These are phyloP conservation scores for Corythoichthys haematopterus DNA, from an alignment of 2,113 vertebrate species.

Conservation along the genomic window DNA sequence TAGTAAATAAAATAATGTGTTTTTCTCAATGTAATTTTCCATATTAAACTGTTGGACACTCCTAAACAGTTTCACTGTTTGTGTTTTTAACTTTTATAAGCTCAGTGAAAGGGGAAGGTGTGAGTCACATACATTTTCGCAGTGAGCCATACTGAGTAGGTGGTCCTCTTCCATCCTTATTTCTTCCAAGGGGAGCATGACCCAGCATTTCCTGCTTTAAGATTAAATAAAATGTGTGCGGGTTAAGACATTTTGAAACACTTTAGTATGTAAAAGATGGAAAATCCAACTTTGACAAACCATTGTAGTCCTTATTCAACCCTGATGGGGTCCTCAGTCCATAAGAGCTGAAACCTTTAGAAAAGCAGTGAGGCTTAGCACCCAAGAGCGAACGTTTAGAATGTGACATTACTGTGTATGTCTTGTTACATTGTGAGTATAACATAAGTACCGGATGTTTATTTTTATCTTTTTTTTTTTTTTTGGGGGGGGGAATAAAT, in stretches of 20 bases:
- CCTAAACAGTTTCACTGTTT: neutral
- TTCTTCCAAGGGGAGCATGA: neutral
- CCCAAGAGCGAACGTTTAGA: neutral
- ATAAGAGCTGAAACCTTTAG: slow-evolving; percentile 24
- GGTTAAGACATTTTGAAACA: neutral
- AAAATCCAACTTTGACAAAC: neutral
- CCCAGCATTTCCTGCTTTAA: neutral
- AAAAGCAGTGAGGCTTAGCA: slow-evolving; percentile 37
- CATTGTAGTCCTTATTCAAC: slow-evolving; percentile 23
- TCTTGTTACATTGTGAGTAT: neutral
- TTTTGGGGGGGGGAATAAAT: too few species aligned
- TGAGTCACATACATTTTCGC: neutral
- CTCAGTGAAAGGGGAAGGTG: neutral
- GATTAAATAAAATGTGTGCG: neutral
- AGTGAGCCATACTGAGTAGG: neutral
- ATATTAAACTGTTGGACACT: slow-evolving; percentile 70
- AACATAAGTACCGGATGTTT: neutral
- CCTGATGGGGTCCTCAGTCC: slow-evolving; percentile 55
- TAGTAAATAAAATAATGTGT: slow-evolving; percentile 69
- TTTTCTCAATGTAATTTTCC: slow-evolving; percentile 62
- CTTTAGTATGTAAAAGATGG: neutral
- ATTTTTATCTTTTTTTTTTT: too few species aligned
- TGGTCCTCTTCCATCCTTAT: neutral
- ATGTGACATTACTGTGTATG: neutral
- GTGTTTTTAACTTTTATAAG: neutral